Percentiles rank a stretch among this genome's conserved stretches.
Evolutionary conservation across 2,888 invertebrate genomes (phyloP).

Genomic region (Mythimna albipuncta): DNA sequence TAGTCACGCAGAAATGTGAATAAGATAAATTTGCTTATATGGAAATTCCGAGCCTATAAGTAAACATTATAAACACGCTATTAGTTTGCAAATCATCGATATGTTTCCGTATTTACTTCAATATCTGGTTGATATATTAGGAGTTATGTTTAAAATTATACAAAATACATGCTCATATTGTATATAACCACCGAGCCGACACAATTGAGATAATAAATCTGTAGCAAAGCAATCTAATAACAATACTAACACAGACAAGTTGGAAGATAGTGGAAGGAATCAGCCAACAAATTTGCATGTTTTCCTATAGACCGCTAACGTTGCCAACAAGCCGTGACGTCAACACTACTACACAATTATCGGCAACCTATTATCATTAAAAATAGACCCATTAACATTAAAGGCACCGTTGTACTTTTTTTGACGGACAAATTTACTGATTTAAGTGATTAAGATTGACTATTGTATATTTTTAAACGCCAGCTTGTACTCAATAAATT

Average conservation of each 20-base stretch:
- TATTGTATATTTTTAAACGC: constrained; percentile 51
- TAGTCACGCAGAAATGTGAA: constrained; percentile 53
- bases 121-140: constrained; percentile 4
- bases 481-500: constrained; percentile 55
- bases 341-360: constrained; percentile 63
- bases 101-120: constrained; percentile 28
- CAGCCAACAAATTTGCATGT: constrained; percentile 64
- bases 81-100: constrained; percentile 40
- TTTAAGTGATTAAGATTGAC: constrained; percentile 61
- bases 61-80: constrained; percentile 44
- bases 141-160: constrained; percentile 18
- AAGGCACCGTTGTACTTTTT: constrained; percentile 57
- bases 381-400: constrained; percentile 67
- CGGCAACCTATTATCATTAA: constrained; percentile 66
- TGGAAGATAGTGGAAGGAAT: constrained; percentile 59
- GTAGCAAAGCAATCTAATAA: constrained; percentile 53
- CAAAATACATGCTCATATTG: constrained; percentile 20
- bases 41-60: constrained; percentile 51
- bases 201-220: constrained; percentile 55
- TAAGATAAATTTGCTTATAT: constrained; percentile 53
- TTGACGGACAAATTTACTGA: constrained; percentile 48
- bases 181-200: constrained; percentile 19
- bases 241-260: constrained; percentile 56
- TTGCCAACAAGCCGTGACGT: constrained; percentile 68
- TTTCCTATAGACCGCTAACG: constrained; percentile 55